Conservation (phyloP, 2,888 invertebrate species). For the Ceraclea dissimilis region DNA sequence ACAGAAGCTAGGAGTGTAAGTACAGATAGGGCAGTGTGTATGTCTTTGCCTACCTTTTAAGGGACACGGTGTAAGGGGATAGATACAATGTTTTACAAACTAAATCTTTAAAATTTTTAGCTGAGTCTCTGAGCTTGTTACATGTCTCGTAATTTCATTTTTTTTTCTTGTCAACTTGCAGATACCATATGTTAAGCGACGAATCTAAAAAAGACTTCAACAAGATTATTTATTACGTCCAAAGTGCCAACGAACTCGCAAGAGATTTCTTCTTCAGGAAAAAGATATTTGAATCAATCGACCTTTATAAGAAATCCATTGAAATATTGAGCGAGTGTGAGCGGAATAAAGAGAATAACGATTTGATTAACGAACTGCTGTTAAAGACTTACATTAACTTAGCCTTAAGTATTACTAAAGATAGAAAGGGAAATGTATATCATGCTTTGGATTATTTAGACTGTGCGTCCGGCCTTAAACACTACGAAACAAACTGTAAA, state of each 20-base stretch:
- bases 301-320: slow-evolving; percentile 5
- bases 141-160: too few relatives aligned
- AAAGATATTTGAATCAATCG: background rate
- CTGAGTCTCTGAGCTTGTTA: too few relatives aligned
- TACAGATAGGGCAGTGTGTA: too few relatives aligned
- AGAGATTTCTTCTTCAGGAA: slow-evolving; percentile 11
- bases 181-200: slow-evolving; percentile 1
- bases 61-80: too few relatives aligned
- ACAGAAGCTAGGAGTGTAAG: too few relatives aligned
- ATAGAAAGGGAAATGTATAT: background rate
- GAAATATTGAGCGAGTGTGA: background rate
- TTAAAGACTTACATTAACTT: slow-evolving; percentile 11
- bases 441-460: slow-evolving; percentile 10
- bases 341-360: background rate
- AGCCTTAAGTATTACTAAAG: slow-evolving; percentile 7
- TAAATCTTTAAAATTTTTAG: too few relatives aligned
- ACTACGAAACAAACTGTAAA: slow-evolving; percentile 9
- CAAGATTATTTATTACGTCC: background rate
- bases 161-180: too few relatives aligned
- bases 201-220: slow-evolving; percentile 6
- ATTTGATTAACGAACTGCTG: slow-evolving; percentile 1
- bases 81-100: too few relatives aligned
- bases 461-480: slow-evolving; percentile 6
- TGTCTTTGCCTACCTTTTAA: too few relatives aligned
- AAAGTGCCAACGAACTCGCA: slow-evolving; percentile 6